These are phyloP conservation scores for Tenualosa ilisha DNA, from an alignment of 2,797 vertebrate genomes.

Conservation along the genomic window DNA sequence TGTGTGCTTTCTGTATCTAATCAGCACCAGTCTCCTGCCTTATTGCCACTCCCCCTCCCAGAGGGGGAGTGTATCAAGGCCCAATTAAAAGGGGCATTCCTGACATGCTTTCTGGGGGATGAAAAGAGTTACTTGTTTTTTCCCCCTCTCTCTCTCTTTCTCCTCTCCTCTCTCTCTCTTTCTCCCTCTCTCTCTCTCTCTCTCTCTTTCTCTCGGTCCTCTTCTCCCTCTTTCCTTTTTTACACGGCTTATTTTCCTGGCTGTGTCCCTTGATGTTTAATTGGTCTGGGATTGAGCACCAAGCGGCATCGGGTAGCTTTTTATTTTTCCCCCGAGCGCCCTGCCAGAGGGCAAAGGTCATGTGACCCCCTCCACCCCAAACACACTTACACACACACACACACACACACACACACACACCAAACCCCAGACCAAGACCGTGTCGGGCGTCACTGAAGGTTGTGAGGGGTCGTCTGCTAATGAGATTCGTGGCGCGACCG, in stretches of 20 bases:
- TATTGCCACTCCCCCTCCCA: constrained; percentile 42
- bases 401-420: background rate
- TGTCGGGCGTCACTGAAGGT: constrained; percentile 30
- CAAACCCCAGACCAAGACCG: background rate
- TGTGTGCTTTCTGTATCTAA: constrained; percentile 8
- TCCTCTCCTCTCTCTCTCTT: background rate
- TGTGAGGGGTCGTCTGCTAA: constrained; percentile 41
- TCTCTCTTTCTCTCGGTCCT: background rate
- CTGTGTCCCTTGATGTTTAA: constrained; percentile 61
- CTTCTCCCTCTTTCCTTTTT: constrained; percentile 29
- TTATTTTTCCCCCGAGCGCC: constrained; percentile 13
- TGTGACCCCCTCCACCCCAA: constrained; percentile 27
- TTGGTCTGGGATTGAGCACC: constrained; percentile 52
- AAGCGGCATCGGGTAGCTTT: constrained; percentile 24
- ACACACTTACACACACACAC: background rate
- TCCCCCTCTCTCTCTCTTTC: constrained; percentile 2
- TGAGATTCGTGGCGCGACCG: constrained; percentile 35
- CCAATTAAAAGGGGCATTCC: constrained; percentile 71
- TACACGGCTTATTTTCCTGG: constrained; percentile 60
- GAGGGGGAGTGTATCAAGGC: constrained; percentile 60
- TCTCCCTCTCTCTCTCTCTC: background rate
- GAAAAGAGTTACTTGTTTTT: constrained; percentile 53
- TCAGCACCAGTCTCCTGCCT: constrained; percentile 34
- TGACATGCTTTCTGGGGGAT: constrained; percentile 60
- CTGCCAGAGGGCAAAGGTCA: constrained; percentile 29